Base-by-base conservation (phyloP, 1,140 invertebrate species). In the Belonocnema kinseyi region DNA sequence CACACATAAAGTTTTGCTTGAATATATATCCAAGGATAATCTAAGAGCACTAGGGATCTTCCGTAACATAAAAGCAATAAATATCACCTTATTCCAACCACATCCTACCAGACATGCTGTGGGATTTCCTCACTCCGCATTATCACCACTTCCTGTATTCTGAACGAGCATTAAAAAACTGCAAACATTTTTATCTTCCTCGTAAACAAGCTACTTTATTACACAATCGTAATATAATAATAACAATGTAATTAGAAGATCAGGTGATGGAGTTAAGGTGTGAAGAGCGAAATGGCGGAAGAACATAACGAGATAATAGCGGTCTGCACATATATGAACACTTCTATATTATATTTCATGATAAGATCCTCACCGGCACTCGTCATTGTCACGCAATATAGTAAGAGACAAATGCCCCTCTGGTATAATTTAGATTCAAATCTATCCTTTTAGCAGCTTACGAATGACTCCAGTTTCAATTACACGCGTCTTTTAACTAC, bases 231-330 rank as follows among this genome's bases (percentile, higher is more conserved):
- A 66, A 66, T 40, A 40, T 66, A 46, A 66, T 83, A 66, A 66
- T 83, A 77, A 83, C 81, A 81, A 80, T 78, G 82, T 80, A 81
- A 81, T 83, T 83, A 83, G 76, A 80, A 80, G 80, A 81, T 77
- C 77, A 75, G 53, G 72, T 78, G 80, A 81, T 80, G 75, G 82
- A 66, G 80, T 80, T 83, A 78, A 83, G 78, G 77, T 83, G 56
- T 83, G 80, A 83, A 81, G 75, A 83, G 81, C 80, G 76, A 80
- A 72, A 78, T 81, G 77, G 80, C 75, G 73, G 76, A 83, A 81
- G 76, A 77, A 77, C 74, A 72, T 83, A 83, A 83, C 77, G 77
- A 83, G 82, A 81, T 83, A 83, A 83, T 83, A 80, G 80, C 80
- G 81, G 75, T 73, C 54, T 77, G 80, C 76, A 71, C 80, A 77